Evolutionary conservation across 1,140 invertebrate genomes (phyloP).

Genomic region (Heliconius congener): DNA sequence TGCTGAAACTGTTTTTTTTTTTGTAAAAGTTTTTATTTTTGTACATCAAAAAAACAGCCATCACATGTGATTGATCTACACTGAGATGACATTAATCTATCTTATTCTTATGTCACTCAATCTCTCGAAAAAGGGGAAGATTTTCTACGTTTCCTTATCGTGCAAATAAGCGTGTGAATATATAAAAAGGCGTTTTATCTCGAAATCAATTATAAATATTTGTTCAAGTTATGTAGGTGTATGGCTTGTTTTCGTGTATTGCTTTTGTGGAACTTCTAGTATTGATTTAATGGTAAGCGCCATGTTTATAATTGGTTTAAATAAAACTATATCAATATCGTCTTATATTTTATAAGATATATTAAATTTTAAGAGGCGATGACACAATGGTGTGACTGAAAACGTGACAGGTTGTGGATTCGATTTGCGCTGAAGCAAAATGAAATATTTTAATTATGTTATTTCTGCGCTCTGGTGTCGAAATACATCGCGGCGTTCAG

Average conservation of each 20-base stretch:
- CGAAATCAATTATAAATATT: background rate
- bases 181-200: background rate
- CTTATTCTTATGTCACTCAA: slow-evolving; percentile 15
- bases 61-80: background rate
- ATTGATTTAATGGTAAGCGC: background rate
- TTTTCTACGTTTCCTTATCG: slow-evolving; percentile 1
- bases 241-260: background rate
- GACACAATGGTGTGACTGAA: too few relatives aligned
- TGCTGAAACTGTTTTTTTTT: too few relatives aligned
- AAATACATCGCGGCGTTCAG: too few relatives aligned
- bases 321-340: too few relatives aligned
- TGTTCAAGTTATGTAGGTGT: background rate
- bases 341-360: too few relatives aligned
- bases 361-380: too few relatives aligned
- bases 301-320: background rate
- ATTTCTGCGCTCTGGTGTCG: too few relatives aligned
- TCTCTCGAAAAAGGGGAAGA: background rate
- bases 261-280: background rate
- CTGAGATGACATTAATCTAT: background rate
- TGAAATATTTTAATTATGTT: too few relatives aligned
- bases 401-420: too few relatives aligned
- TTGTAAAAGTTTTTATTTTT: too few relatives aligned
- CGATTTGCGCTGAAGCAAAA: too few relatives aligned
- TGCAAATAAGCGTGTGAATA: slow-evolving; percentile 5
- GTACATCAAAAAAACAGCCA: background rate